Evolutionary conservation across 2,888 invertebrate genomes (phyloP), one percentile per base, ranked within the genome.

Genomic region (Eudemis profundana): DNA sequence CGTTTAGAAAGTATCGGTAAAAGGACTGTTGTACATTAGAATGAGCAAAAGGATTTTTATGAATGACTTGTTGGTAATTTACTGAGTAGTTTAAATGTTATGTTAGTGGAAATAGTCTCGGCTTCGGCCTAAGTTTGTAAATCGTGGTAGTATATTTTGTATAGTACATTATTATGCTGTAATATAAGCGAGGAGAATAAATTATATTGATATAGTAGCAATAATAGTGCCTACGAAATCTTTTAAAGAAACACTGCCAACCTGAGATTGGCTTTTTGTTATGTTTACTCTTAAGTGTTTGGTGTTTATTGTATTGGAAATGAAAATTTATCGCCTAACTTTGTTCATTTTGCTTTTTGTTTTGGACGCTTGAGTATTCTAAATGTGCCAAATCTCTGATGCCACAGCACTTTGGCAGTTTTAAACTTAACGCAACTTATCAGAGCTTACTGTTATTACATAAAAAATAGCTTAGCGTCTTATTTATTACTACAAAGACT

Each of bases 141-240:
- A 84, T 85, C 81, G 85, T 82, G 80, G 87, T 91, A 90, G 90
- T 86, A 86, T 89, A 90, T 90, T 89, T 90, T 90, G 89, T 90
- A 90, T 88, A 89, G 89, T 83, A 72, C 71, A 78, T 75, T 78
- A 80, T 84, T 83, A 80, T 83, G 90, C 89, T 90, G 89, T 91
- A 89, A 56, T 89, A 88, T 89, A 87, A 85, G 89, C 86, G 86
- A 79, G 72, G 74, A 75, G 61, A 79, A 81, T 87, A 87, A 88
- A 86, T 86, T 88, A 88, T 88, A 89, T 89, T 89, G 88, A 88
- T 87, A 85, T 89, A 84, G 84, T 91, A 91, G 91, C 90, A 91
- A 91, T 91, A 91, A 85, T 90, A 91, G 91, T 91, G 91, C 91
- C 91, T 91, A 86, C 78, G 84, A 85, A 78, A 81, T 91, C 90